Base-by-base conservation (phyloP, 2,888 invertebrate genomes). In the Euproctis similis region DNA sequence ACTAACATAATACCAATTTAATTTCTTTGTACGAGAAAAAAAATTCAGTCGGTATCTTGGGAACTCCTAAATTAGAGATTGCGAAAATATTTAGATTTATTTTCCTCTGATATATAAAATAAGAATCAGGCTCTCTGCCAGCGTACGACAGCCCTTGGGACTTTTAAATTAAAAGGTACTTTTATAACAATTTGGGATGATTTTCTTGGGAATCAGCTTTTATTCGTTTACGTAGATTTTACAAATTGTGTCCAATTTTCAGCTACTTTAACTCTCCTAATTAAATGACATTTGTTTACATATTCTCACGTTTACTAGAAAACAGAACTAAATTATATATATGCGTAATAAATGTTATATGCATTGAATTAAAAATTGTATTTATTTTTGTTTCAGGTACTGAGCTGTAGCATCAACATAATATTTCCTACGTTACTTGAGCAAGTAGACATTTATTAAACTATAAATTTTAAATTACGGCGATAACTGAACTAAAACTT, bases 301-400 rank as follows among this genome's bases (percentile, higher is more conserved):
- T 4, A 14, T 14, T 14, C 6, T 14, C 6, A 8, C 13, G 7
- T 24, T 16, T 8, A 14, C 14, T 14, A 14, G 14, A 14, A n/a
- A 4, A 14, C 14, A 14, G 14, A 6, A 14, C 14, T n/a, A n/a
- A n/a, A n/a, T n/a, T n/a, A n/a, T n/a, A 14, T 6, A 14, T 6
- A 14, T 14, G 14, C 6, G 14, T 14, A 6, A 14, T 14, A 6
- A 14, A 7, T 8, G 19, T 3, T 19, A 19, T 7, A 8, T 19
- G n/a, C 3, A 19, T n/a, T n/a, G n/a, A 19, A 19, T 3, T 21
- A 21, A 21, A 3, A n/a, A 10, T 9, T 9, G 12, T 24, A 4
- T 29, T 39, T 49, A 23, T 16, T 2, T 12, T 46, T 53, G 46
- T 53, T 53, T 11, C 53, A 53, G 52, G 52, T 53, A 53, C 39